Evolutionary conservation across 92 coral and sea anemone species (phyloP).

Genomic region (Diadumene lineata): DNA sequence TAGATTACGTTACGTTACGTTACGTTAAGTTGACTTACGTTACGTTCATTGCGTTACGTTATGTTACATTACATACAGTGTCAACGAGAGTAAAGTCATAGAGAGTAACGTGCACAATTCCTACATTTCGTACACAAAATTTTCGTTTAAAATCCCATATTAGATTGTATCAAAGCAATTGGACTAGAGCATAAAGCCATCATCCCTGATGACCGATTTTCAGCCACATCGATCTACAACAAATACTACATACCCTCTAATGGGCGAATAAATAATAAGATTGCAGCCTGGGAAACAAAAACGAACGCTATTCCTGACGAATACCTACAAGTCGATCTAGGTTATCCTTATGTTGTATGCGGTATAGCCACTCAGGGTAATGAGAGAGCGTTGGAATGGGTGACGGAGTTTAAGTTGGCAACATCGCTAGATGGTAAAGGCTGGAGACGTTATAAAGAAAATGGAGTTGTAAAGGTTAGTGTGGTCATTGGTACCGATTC

Average conservation of each 20-base stretch:
- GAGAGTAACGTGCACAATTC: too few relatives aligned
- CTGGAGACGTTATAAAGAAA: conserved; percentile 3
- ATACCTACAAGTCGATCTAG: conserved; percentile 4
- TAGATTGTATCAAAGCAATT: background rate
- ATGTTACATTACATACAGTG: too few relatives aligned
- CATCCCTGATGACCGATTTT: background rate
- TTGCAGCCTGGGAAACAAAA: background rate
- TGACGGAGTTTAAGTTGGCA: background rate
- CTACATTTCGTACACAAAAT: background rate
- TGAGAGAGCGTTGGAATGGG: background rate
- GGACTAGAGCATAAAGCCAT: background rate
- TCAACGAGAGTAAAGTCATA: too few relatives aligned
- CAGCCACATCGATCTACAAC: background rate
- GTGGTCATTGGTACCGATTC: too few relatives aligned
- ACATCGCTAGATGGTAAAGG: background rate
- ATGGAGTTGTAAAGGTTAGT: conserved; percentile 9
- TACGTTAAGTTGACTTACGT: too few relatives aligned
- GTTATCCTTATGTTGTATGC: conserved; percentile 2
- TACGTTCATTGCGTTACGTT: too few relatives aligned
- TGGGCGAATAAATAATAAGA: background rate
- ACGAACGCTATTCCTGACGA: background rate
- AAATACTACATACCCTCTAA: background rate
- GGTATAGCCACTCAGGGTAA: conserved; percentile 15
- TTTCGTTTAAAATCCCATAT: background rate
- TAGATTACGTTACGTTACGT: too few relatives aligned